Evolutionary conservation across 2,113 vertebrate species (phyloP).

Genomic region (Hippocampus mohnikei): DNA sequence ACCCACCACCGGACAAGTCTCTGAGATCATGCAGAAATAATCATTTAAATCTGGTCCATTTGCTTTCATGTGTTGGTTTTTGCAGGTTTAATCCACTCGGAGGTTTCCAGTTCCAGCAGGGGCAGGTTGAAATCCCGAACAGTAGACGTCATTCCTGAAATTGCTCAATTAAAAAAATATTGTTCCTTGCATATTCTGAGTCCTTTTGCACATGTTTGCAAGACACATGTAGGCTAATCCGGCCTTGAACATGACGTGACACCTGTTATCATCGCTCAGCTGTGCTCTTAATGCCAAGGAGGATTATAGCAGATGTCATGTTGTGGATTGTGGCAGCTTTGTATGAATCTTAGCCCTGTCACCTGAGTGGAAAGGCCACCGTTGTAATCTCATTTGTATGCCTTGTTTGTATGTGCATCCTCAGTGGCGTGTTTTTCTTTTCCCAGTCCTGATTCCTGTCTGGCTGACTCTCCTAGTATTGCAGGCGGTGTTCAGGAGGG

Average conservation of each 20-base stretch:
- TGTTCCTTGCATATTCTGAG: constrained; percentile 52
- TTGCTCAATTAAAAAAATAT: constrained; percentile 47
- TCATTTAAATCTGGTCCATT: neutral
- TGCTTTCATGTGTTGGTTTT: constrained; percentile 7
- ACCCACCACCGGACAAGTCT: neutral
- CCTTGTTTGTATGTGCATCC: constrained; percentile 21
- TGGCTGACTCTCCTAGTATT: constrained; percentile 34
- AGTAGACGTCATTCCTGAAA: constrained; percentile 16
- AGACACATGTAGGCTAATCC: constrained; percentile 50
- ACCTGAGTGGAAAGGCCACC: constrained; percentile 32
- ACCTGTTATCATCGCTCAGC: constrained; percentile 60
- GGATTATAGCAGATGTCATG: constrained; percentile 59
- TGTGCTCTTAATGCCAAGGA: constrained; percentile 48
- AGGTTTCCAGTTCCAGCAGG: neutral
- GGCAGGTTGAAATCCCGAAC: constrained; percentile 16
- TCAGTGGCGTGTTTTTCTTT: constrained; percentile 44
- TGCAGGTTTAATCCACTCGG: neutral
- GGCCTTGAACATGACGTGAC: constrained; percentile 58
- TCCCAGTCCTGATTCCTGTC: constrained; percentile 41
- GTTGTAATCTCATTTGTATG: constrained; percentile 45
- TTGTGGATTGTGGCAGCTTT: constrained; percentile 51
- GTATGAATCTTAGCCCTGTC: constrained; percentile 29
- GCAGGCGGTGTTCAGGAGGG: constrained; percentile 2
- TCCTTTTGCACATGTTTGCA: constrained; percentile 19
- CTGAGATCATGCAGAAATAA: neutral